These are phyloP conservation scores for Galago senegalensis DNA, from an alignment of 2,797 vertebrate genomes.

Conservation along the genomic window DNA sequence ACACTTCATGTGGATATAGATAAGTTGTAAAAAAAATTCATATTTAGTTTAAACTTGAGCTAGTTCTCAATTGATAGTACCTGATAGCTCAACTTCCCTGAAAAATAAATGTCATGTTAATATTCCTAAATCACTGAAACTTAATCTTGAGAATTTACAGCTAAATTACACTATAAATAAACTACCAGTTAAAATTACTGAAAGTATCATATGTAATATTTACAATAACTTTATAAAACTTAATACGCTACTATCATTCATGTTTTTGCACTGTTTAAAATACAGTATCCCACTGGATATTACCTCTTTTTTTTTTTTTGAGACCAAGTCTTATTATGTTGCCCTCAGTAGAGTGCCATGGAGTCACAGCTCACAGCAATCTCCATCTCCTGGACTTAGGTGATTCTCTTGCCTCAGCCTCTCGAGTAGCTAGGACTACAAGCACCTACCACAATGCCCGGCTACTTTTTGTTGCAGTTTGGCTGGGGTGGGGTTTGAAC, in stretches of 20 bases:
- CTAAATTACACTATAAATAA: constrained; percentile 36
- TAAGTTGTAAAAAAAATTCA: constrained; percentile 15
- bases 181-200: background rate
- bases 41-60: constrained; percentile 17
- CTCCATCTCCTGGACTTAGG: too few relatives aligned
- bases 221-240: constrained; percentile 26
- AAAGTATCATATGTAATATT: background rate
- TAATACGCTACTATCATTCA: background rate
- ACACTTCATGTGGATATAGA: background rate
- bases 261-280: background rate
- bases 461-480: too few relatives aligned
- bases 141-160: constrained; percentile 49
- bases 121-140: background rate
- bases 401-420: too few relatives aligned
- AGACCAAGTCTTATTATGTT: too few relatives aligned
- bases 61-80: background rate
- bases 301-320: constrained; percentile 88
- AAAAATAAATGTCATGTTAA: constrained; percentile 9
- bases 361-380: too few relatives aligned
- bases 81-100: background rate
- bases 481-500: too few relatives aligned
- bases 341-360: too few relatives aligned
- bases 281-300: constrained; percentile 30
- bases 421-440: too few relatives aligned
- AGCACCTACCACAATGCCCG: too few relatives aligned